Evolutionary conservation across 2,113 vertebrate species (phyloP), one percentile per base, ranked within the genome.

Genomic region (Fukomys damarensis): DNA sequence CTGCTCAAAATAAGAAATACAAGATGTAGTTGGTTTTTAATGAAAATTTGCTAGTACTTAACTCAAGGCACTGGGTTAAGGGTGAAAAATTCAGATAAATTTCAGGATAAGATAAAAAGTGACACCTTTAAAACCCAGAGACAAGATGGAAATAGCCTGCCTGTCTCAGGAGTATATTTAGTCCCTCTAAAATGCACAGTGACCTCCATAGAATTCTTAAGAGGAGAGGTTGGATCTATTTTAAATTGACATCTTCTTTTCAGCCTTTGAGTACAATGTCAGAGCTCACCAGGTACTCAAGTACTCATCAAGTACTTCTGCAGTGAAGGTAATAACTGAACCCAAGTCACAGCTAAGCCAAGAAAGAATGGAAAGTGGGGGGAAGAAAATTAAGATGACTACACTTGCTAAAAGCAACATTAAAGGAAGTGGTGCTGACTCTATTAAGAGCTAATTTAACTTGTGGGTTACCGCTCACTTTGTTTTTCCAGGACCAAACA

Each of bases 71-170:
- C 43, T 32, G 13, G 86, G 28, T 81, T 87, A 24, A 86, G 41
- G 13, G 16, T 90, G 32, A 97, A 82, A 89, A 86, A 72, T 66
- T 63, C 43, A 82, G 49, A 91, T 83, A 93, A 86, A 93, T 94
- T 93, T 84, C 63, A 59, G 86, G 30, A 63, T 41, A 86, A 91
- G 86, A 93, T 84, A n/a, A 86, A 86, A 96, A 93, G 49, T 84
- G 93, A 95, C 63, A 92, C 87, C 52, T 90, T 95, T 81, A 59
- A 93, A 97, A 86, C 41, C 86, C 87, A 86, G 70, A 94, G 93
- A 89, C 41, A 86, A 95, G 32, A 35, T 81, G 20, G 68, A 84
- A 95, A 85, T 7, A 90, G 41, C 3, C 68, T 92, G 30, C 30
- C 54, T 94, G 49, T 84, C 86, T 96, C 72, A 94, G n/a, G 28